Evolutionary conservation across 2,113 vertebrate genomes (phyloP).

Genomic region (Eurypyga helias): DNA sequence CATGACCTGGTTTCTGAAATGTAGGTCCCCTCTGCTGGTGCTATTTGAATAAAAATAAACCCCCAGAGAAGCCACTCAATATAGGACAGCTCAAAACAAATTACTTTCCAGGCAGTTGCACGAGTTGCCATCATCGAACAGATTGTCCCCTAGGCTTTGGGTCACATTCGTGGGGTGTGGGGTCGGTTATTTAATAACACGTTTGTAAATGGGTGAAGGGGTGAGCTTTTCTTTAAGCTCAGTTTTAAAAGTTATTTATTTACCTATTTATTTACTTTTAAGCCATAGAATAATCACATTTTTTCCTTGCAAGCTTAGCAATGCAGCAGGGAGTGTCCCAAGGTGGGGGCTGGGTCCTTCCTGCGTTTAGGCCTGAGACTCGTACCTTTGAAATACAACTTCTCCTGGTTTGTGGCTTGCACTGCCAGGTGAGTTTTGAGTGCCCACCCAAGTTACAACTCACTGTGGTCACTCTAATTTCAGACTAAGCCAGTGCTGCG

Average conservation of each 20-base stretch:
- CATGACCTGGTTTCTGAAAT: background rate
- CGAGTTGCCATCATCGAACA: background rate
- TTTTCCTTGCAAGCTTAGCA: background rate
- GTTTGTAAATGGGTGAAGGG: background rate
- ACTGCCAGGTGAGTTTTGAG: background rate
- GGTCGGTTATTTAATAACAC: background rate
- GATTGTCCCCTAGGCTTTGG: background rate
- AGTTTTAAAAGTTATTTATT: background rate
- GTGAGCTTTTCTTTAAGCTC: background rate
- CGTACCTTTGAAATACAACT: background rate
- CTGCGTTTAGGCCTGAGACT: background rate
- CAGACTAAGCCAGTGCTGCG: background rate
- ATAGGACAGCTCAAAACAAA: background rate
- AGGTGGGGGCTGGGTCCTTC: background rate
- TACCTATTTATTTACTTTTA: background rate
- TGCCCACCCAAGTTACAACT: background rate
- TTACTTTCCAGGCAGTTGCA: background rate
- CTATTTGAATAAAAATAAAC: background rate
- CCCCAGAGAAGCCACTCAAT: background rate
- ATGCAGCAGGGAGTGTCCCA: background rate
- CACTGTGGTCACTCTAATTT: background rate
- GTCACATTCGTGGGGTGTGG: background rate
- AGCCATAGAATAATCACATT: background rate
- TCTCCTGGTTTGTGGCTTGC: background rate
- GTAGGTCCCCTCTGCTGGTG: background rate